Conservation (phyloP, 2,113 vertebrate species). For the Hyperopisus bebe region DNA sequence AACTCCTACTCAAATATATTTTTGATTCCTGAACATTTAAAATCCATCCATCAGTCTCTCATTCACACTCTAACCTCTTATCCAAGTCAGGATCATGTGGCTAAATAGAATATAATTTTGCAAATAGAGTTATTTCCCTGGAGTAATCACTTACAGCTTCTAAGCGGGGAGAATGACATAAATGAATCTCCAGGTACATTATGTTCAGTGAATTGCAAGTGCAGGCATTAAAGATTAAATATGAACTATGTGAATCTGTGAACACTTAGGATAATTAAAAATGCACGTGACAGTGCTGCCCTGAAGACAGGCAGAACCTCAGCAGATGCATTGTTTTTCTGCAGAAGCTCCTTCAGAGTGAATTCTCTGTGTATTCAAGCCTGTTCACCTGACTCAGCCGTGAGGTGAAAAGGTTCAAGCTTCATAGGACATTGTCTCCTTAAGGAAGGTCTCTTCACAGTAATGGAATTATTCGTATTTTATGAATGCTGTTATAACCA, state of each 20-base stretch:
- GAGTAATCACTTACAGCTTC: neutral
- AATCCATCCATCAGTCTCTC: neutral
- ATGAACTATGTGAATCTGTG: neutral
- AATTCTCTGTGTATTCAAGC: neutral
- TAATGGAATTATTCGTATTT: neutral
- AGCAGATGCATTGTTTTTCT: neutral
- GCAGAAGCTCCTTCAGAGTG: neutral
- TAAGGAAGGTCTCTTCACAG: neutral
- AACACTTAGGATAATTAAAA: constrained; percentile 2
- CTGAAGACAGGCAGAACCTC: neutral
- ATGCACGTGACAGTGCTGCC: neutral
- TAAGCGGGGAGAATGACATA: neutral
- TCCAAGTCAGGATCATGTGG: neutral
- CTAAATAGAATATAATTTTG: neutral
- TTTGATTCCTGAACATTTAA: neutral
- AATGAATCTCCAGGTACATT: neutral
- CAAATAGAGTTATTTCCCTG: neutral
- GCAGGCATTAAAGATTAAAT: neutral
- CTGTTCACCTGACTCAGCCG: neutral
- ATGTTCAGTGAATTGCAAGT: neutral
- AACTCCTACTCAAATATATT: neutral
- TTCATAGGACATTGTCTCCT: neutral
- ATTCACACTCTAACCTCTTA: neutral
- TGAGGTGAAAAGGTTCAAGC: neutral
- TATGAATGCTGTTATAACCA: neutral